Percentiles rank a stretch among this genome's conserved stretches.
These are phyloP conservation scores for Oplegnathus fasciatus DNA, from an alignment of 2,113 vertebrate genomes.

Conservation along the genomic window DNA sequence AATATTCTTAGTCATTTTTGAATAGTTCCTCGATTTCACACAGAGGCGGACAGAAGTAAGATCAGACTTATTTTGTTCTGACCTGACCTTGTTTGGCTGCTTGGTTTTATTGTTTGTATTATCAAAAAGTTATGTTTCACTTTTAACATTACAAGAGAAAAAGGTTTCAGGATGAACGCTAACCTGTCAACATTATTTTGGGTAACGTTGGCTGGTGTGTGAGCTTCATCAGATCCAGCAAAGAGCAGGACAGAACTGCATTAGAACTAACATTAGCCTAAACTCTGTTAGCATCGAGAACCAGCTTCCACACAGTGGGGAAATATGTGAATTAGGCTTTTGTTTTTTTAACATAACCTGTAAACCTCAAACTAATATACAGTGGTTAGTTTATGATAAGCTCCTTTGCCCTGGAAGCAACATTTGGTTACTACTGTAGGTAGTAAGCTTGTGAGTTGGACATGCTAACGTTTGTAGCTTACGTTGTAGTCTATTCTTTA, in stretches of 20 bases:
- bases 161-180: not conserved
- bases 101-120: not conserved
- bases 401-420: too few relatives aligned
- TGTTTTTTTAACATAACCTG: not conserved
- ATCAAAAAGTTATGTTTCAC: not conserved
- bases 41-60: too few relatives aligned
- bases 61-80: too few relatives aligned
- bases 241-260: conserved; percentile 2
- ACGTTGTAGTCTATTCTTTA: not conserved
- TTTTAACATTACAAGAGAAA: not conserved
- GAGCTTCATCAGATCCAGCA: not conserved
- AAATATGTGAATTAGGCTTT: too few relatives aligned
- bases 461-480: not conserved
- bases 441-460: not conserved
- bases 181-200: not conserved
- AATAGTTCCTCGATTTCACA: not conserved
- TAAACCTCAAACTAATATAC: not conserved
- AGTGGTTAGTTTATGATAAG: too few relatives aligned
- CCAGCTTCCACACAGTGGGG: not conserved
- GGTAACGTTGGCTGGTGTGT: not conserved
- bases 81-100: not conserved
- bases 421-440: too few relatives aligned
- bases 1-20: not conserved
- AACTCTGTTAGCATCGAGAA: not conserved
- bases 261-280: not conserved